These are phyloP conservation scores for Spheniscus humboldti DNA, from an alignment of 2,797 vertebrate genomes.

Conservation along the genomic window DNA sequence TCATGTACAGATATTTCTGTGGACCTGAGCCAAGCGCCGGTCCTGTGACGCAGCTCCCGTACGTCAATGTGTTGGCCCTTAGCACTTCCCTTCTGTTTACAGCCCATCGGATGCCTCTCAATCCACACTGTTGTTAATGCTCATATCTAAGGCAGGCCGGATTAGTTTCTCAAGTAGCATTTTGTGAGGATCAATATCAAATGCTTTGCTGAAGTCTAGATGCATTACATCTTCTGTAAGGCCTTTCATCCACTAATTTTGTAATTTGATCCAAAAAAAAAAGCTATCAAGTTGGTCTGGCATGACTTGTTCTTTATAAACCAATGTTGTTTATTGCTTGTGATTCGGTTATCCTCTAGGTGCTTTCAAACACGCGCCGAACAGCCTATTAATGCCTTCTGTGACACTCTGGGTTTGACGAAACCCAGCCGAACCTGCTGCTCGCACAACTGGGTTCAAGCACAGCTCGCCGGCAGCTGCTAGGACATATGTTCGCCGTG, in stretches of 20 bases:
- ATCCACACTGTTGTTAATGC: background rate
- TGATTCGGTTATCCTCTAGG: background rate
- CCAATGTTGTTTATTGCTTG: background rate
- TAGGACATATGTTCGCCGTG: slow-evolving; percentile 35
- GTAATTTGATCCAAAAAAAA: slow-evolving; percentile 5
- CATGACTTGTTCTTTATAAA: slow-evolving; percentile 13
- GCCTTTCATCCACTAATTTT: slow-evolving; percentile 45
- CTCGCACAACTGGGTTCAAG: slow-evolving; percentile 9
- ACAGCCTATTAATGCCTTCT: slow-evolving; percentile 45
- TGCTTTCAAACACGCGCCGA: background rate
- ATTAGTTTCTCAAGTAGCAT: slow-evolving; percentile 39
- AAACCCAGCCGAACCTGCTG: slow-evolving; percentile 55
- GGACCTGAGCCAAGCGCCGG: background rate
- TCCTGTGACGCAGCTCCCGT: background rate
- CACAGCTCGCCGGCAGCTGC: slow-evolving; percentile 27
- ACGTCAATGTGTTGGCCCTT: background rate
- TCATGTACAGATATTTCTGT: background rate
- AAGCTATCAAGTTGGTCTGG: slow-evolving; percentile 9
- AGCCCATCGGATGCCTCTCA: background rate
- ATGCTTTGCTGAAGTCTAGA: background rate
- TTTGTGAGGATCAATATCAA: slow-evolving; percentile 46
- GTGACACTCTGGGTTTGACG: slow-evolving; percentile 11
- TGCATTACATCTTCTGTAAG: background rate
- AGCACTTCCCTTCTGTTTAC: background rate
- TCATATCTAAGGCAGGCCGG: background rate